Conservation (phyloP, 2,888 invertebrate species). For the Timema podura region DNA sequence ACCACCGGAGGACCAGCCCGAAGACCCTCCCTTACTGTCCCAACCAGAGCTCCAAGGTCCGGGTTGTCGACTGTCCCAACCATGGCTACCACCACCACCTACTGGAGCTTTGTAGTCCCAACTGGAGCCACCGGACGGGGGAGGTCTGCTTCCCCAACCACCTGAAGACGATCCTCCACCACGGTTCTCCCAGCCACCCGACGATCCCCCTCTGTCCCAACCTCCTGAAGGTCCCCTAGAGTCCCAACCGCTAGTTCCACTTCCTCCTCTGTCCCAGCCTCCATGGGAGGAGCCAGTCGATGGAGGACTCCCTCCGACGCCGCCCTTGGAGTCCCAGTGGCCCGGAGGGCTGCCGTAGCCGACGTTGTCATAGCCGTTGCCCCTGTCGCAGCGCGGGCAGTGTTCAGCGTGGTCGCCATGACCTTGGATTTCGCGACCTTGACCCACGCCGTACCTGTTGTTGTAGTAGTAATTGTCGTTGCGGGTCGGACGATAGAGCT, state of each 20-base stretch:
- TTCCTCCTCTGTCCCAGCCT: not conserved
- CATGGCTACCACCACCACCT: not conserved
- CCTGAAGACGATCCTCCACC: not conserved
- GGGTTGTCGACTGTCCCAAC: not conserved
- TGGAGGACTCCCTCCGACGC: not conserved
- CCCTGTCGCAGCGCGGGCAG: conserved; percentile 7
- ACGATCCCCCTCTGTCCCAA: not conserved
- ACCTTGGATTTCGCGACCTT: not conserved
- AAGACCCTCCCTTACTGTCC: not conserved
- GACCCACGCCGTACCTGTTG: not conserved
- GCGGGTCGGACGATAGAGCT: not conserved
- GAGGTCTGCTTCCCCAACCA: not conserved
- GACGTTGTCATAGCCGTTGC: conserved; percentile 13
- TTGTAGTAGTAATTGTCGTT: not conserved
- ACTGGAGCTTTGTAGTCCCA: not conserved
- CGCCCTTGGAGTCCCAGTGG: not conserved
- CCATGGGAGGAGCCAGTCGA: conserved; percentile 3
- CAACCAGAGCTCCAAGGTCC: not conserved
- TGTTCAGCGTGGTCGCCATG: no score
- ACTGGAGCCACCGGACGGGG: not conserved
- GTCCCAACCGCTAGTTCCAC: not conserved
- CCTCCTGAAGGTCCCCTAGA: not conserved
- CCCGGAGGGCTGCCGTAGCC: conserved; percentile 3
- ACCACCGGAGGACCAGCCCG: not conserved
- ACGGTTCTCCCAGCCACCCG: not conserved